Conservation (phyloP, 2,113 vertebrate species). For the Hypomesus transpacificus region DNA sequence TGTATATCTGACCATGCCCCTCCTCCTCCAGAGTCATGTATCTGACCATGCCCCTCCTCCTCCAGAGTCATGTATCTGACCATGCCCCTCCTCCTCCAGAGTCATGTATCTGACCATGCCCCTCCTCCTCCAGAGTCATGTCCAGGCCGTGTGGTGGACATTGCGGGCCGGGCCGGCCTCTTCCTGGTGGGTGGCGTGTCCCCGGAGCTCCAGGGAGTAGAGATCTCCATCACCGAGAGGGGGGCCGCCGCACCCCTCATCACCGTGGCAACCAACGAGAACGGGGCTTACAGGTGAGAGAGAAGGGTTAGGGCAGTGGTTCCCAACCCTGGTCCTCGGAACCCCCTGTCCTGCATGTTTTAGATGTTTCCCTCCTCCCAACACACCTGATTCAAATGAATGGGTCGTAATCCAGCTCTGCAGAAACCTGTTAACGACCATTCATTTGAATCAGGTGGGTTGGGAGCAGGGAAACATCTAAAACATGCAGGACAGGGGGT, state of each 20-base stretch:
- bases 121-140: conserved; percentile 79
- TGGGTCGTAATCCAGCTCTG: too few relatives aligned
- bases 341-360: background rate
- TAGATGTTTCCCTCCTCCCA: too few relatives aligned
- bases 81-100: conserved; percentile 67
- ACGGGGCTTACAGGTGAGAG: conserved; percentile 87
- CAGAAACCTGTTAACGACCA: too few relatives aligned
- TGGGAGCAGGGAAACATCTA: too few relatives aligned
- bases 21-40: conserved; percentile 80
- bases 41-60: background rate
- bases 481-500: too few relatives aligned
- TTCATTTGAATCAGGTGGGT: too few relatives aligned
- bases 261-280: conserved; percentile 85
- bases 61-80: conserved; percentile 89
- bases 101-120: conserved; percentile 63
- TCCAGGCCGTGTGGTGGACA: conserved; percentile 90
- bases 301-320: too few relatives aligned
- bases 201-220: conserved; percentile 87
- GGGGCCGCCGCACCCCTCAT: conserved; percentile 77
- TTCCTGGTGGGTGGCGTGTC: conserved; percentile 89
- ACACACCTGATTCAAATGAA: too few relatives aligned
- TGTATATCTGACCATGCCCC: too few relatives aligned
- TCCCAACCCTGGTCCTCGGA: too few relatives aligned
- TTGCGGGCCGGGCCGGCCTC: conserved; percentile 87
- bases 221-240: conserved; percentile 89